These are phyloP conservation scores for Thamnaconus septentrionalis DNA, from an alignment of 2,113 vertebrate species.

Conservation along the genomic window DNA sequence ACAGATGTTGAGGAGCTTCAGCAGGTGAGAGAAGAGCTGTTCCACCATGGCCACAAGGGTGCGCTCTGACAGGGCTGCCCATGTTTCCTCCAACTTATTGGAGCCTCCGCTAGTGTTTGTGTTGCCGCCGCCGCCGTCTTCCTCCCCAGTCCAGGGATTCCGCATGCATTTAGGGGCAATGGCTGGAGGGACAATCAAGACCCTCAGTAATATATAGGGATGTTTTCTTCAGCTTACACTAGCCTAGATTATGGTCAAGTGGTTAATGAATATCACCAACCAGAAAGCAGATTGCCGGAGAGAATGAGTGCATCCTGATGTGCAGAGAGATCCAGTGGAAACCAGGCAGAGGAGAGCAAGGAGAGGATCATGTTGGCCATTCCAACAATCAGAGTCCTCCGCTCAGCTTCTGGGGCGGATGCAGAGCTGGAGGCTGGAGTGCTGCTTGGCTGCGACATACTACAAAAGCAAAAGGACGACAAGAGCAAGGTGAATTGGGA, in stretches of 20 bases:
- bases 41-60: slow-evolving; percentile 87
- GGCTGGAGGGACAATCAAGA: slow-evolving; percentile 70
- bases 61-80: slow-evolving; percentile 88
- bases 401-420: slow-evolving; percentile 69
- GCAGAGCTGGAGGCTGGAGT: slow-evolving; percentile 43
- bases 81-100: slow-evolving; percentile 87
- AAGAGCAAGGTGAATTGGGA: neutral
- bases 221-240: neutral
- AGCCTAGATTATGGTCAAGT: neutral
- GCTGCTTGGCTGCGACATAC: slow-evolving; percentile 79
- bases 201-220: neutral
- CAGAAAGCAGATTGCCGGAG: slow-evolving; percentile 90
- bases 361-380: slow-evolving; percentile 89
- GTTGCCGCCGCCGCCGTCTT: slow-evolving; percentile 76
- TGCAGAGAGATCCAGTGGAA: slow-evolving; percentile 93
- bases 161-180: slow-evolving; percentile 90
- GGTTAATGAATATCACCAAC: slow-evolving; percentile 62
- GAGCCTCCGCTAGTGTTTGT: slow-evolving; percentile 58
- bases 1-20: slow-evolving; percentile 95
- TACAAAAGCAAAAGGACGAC: slow-evolving; percentile 39
- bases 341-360: slow-evolving; percentile 93
- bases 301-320: slow-evolving; percentile 94
- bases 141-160: slow-evolving; percentile 87
- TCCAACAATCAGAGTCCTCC: slow-evolving; percentile 84
- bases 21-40: slow-evolving; percentile 92